Percentiles rank a stretch among this genome's conserved stretches.
These are phyloP conservation scores for Tamias sibiricus DNA, from an alignment of 2,113 vertebrate genomes.

Conservation along the genomic window DNA sequence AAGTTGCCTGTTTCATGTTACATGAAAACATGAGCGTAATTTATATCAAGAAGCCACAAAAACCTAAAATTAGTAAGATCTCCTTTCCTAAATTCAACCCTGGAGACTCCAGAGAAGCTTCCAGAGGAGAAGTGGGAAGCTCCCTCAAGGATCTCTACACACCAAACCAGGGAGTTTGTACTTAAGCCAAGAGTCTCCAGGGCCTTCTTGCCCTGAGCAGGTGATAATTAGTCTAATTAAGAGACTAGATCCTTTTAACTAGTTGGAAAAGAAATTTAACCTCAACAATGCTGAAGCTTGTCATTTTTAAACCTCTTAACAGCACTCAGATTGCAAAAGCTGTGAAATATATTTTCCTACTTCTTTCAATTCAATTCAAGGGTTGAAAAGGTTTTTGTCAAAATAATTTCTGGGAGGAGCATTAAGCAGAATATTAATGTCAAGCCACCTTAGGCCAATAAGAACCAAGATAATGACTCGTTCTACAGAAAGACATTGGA, in stretches of 20 bases:
- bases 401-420: constrained; percentile 19
- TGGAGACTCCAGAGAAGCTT: background rate
- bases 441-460: background rate
- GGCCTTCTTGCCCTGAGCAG: constrained; percentile 50
- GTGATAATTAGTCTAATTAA: constrained; percentile 69
- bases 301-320: constrained; percentile 15
- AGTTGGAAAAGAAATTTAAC: constrained; percentile 66
- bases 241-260: constrained; percentile 54
- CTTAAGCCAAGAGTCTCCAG: constrained; percentile 27
- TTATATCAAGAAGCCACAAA: background rate
- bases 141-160: background rate
- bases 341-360: background rate
- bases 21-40: background rate
- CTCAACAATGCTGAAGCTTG: constrained; percentile 1
- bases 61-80: background rate
- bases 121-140: background rate
- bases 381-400: constrained; percentile 30
- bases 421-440: background rate
- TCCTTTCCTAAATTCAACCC: background rate
- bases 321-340: constrained; percentile 46
- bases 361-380: constrained; percentile 36
- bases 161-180: background rate
- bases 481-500: background rate
- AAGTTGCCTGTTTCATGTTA: background rate
- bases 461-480: constrained; percentile 30